These are phyloP conservation scores for Bacillus rossius DNA, from an alignment of 1,140 invertebrate genomes.

Conservation along the genomic window DNA sequence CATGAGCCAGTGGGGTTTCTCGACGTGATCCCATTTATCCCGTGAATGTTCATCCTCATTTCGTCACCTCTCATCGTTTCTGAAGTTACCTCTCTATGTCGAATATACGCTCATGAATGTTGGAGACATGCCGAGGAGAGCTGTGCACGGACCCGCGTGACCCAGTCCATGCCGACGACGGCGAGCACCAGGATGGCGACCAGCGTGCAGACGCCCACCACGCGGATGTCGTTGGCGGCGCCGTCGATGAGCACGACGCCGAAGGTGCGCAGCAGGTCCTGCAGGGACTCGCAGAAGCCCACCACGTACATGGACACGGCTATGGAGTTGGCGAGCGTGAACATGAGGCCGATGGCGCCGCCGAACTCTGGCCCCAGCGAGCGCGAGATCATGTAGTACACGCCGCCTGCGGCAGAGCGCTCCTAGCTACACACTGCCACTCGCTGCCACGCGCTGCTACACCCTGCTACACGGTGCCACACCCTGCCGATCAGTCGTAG, in stretches of 20 bases:
- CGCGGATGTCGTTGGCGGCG: conserved; percentile 41
- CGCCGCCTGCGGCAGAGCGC: conserved; percentile 47
- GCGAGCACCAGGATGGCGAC: conserved; percentile 41
- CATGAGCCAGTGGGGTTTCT: too few species aligned
- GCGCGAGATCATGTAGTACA: conserved; percentile 57
- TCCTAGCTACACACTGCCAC: too few species aligned
- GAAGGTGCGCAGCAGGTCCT: conserved; percentile 38
- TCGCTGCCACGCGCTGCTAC: too few species aligned
- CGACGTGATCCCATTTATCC: too few species aligned
- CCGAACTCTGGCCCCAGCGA: conserved; percentile 61
- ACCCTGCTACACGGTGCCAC: too few species aligned
- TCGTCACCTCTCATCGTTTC: too few species aligned
- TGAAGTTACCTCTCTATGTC: too few species aligned
- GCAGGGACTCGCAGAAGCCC: conserved; percentile 56
- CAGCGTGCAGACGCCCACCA: conserved; percentile 37
- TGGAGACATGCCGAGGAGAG: too few species aligned
- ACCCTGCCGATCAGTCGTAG: too few species aligned
- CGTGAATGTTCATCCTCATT: too few species aligned
- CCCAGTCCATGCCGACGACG: conserved; percentile 47
- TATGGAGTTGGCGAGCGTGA: conserved; percentile 57
- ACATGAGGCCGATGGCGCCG: conserved; percentile 58
- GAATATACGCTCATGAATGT: too few species aligned
- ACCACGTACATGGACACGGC: conserved; percentile 59
- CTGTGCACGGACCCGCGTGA: conserved; percentile 34
- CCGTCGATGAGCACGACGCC: conserved; percentile 33